Evolutionary conservation across 2,797 vertebrate species (phyloP).

Genomic region (Setipinna tenuifilis): DNA sequence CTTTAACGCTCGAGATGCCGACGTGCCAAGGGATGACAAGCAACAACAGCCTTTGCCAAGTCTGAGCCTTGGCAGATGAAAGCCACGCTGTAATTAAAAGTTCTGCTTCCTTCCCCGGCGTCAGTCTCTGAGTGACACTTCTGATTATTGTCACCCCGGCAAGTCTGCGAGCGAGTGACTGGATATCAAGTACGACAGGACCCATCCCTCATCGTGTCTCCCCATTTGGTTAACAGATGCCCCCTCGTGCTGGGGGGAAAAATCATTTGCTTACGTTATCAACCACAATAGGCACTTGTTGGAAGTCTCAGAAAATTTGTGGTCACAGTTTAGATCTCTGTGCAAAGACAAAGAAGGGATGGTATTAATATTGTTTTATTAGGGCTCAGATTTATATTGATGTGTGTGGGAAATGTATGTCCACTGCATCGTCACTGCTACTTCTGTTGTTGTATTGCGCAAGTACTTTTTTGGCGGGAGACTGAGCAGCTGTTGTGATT

Average conservation of each 20-base stretch:
- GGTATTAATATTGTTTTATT: conserved; percentile 21
- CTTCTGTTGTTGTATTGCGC: not conserved
- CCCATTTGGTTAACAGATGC: conserved; percentile 58
- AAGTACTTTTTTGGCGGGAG: not conserved
- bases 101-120: conserved; percentile 41
- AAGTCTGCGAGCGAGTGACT: conserved; percentile 20
- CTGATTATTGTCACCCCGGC: conserved; percentile 46
- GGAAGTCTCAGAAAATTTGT: conserved; percentile 30
- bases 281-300: conserved; percentile 22
- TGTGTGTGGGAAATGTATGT: conserved; percentile 8
- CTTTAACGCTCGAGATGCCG: conserved; percentile 15
- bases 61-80: conserved; percentile 41
- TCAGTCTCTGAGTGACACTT: conserved; percentile 48
- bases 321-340: not conserved
- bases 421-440: not conserved
- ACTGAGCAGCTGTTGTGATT: not conserved
- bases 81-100: conserved; percentile 51
- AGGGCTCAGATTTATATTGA: not conserved
- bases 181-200: conserved; percentile 40
- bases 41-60: conserved; percentile 42
- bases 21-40: conserved; percentile 47
- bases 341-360: conserved; percentile 2
- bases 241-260: conserved; percentile 33
- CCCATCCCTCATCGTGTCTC: conserved; percentile 50
- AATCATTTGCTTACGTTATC: conserved; percentile 42